These are phyloP conservation scores for Cacatua alba DNA, from an alignment of 2,113 vertebrate genomes.

Conservation along the genomic window DNA sequence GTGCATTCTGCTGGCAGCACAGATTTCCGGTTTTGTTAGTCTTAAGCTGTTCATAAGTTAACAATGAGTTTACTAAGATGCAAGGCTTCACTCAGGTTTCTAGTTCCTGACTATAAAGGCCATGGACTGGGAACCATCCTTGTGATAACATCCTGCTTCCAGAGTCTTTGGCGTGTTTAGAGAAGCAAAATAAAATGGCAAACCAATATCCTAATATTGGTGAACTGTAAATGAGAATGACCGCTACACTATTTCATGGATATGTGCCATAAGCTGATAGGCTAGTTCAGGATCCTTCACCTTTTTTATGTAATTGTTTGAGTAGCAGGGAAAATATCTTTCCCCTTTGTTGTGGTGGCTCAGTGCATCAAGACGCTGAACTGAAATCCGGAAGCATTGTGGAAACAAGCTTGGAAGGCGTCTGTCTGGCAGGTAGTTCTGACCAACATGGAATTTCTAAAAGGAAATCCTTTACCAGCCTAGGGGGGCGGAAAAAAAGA, in stretches of 20 bases:
- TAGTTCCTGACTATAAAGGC: neutral
- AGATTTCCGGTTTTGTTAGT: neutral
- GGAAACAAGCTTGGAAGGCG: neutral
- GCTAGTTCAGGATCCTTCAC: neutral
- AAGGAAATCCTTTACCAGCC: neutral
- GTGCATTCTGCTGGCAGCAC: neutral
- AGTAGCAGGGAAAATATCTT: neutral
- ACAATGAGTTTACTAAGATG: neutral
- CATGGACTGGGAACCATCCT: neutral
- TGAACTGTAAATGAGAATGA: neutral
- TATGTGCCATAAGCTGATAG: neutral
- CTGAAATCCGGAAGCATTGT: neutral
- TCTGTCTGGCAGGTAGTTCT: neutral
- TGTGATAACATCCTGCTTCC: neutral
- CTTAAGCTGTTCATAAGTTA: neutral
- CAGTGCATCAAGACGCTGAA: neutral
- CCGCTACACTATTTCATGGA: neutral
- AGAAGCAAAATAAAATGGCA: neutral
- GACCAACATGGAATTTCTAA: neutral
- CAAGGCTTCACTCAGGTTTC: neutral
- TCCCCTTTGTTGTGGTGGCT: neutral
- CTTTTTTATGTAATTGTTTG: neutral
- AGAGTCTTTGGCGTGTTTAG: slow-evolving; percentile 23
- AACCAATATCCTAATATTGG: neutral
- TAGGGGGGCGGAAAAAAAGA: neutral